Base-by-base conservation (phyloP, 1,140 invertebrate genomes). In the Octopus sinensis region DNA sequence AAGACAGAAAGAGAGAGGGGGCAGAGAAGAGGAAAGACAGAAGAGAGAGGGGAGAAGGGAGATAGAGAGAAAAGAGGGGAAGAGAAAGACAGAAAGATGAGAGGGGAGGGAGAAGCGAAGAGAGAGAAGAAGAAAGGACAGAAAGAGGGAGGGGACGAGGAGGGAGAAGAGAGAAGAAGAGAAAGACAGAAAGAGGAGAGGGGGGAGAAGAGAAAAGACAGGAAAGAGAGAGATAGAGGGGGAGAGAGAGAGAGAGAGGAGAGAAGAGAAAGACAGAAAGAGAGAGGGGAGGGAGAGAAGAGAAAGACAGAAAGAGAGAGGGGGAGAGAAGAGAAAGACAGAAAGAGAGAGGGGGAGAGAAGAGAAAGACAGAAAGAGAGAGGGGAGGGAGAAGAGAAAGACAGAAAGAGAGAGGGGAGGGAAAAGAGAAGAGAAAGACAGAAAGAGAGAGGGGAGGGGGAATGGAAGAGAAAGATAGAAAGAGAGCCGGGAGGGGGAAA, bases 61-160 rank as follows among this genome's bases (percentile, higher is more conserved):
- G 4, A 56, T 5, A 0, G 53, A 53, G 30, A 62, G 76, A 54
- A 30, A 56, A 76, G 54, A 53, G 54, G 80, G 17, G 54, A 56
- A 73, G 56, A 53, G 76, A 54, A 52, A 78, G 56, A 80, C 17
- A 71, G 51, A 79, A 76, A 52, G 54, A 51, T 51, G 77, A 71
- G 12, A 54, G 56, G 30, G 77, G 53, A 75, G 54, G 43, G n/a
- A 76, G 62, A 75, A 43, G 54, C 53, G 75, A 56, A 77, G 30
- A 80, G 73, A 77, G 62, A 51, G 71, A 80, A 62, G 53, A 53
- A 68, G 73, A 80, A 52, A 68, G 54, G 78, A 68, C 52, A 53
- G 78, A 53, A 77, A 54, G 56, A 5, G 68, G 52, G 76, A 53
- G 68, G 53, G 68, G 62, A 76, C 13, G 56, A 4, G 52, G 53